A percentile compares a stretch with the other conserved stretches of the same genome.
Evolutionary conservation across 53 echinoderm and acorn worm species (phyloP).

Genomic region (Stichopus horrens): DNA sequence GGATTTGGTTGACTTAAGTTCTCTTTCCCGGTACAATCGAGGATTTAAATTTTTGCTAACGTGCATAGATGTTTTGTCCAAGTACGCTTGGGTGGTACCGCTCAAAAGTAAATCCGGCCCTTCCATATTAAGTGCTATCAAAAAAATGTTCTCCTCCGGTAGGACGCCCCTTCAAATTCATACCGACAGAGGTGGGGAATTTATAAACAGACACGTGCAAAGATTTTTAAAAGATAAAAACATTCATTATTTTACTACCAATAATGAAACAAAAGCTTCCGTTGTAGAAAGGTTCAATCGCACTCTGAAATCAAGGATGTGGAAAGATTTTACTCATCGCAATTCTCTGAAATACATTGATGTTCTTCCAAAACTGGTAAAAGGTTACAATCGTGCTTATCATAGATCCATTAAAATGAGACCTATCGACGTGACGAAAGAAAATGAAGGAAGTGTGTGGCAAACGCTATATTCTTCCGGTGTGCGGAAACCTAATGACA

Average conservation of each 20-base stretch:
- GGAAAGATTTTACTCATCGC: slow-evolving; percentile 52
- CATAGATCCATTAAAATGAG: slow-evolving; percentile 64
- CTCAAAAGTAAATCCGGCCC: slow-evolving; percentile 56
- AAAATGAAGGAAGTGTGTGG: slow-evolving; percentile 62
- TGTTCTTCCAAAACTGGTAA: slow-evolving; percentile 30
- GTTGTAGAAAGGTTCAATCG: slow-evolving; percentile 68
- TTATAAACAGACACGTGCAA: slow-evolving; percentile 56
- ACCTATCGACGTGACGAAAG: slow-evolving; percentile 53
- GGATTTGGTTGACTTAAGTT: slow-evolving; percentile 56
- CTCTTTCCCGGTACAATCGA: slow-evolving; percentile 40
- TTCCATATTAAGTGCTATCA: slow-evolving; percentile 25
- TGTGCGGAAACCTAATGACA: neutral
- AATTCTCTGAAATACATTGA: slow-evolving; percentile 30
- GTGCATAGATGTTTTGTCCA: slow-evolving; percentile 60
- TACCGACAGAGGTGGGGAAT: slow-evolving; percentile 67
- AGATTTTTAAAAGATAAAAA: slow-evolving; percentile 50
- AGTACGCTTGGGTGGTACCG: slow-evolving; percentile 22
- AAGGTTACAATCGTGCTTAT: slow-evolving; percentile 52
- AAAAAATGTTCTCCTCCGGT: slow-evolving; percentile 19
- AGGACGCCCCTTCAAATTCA: slow-evolving; percentile 39
- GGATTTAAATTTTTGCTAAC: slow-evolving; percentile 59
- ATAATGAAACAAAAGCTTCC: slow-evolving; percentile 67
- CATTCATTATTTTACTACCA: slow-evolving; percentile 61
- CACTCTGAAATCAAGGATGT: slow-evolving; percentile 61
- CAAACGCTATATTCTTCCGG: slow-evolving; percentile 28